Conservation (phyloP, 2,888 invertebrate genomes). For the Cataglyphis cursor region DNA sequence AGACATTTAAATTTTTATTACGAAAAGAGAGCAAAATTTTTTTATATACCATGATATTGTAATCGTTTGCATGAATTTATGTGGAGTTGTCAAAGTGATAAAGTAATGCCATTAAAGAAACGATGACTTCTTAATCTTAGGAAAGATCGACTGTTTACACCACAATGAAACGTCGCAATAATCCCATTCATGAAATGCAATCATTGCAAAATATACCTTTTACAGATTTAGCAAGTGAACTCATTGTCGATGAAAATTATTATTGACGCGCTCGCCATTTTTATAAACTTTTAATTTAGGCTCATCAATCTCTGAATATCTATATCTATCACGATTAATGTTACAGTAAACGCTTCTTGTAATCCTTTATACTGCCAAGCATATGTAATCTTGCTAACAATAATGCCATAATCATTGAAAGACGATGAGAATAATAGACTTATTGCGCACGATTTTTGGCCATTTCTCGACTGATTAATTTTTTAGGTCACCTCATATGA, state of each 20-base stretch:
- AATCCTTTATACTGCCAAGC: background rate
- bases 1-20: conserved; percentile 14
- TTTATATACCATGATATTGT: background rate
- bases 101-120: conserved; percentile 44
- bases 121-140: background rate
- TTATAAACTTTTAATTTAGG: background rate
- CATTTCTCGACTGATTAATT: conserved; percentile 17
- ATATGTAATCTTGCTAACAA: conserved; percentile 9
- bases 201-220: background rate
- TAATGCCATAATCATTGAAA: conserved; percentile 6
- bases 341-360: background rate
- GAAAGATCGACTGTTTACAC: background rate
- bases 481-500: conserved; percentile 9
- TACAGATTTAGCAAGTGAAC: conserved; percentile 14
- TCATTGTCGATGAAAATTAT: conserved; percentile 17
- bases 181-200: conserved; percentile 12
- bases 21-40: background rate
- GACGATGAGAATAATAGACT: background rate
- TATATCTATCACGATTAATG: background rate
- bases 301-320: background rate
- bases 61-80: background rate
- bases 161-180: conserved; percentile 3
- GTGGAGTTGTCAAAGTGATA: conserved; percentile 13
- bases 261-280: background rate
- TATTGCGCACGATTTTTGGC: conserved; percentile 28